Evolutionary conservation across 2,797 vertebrate genomes (phyloP), one percentile per base, ranked within the genome.

Genomic region (Tiaroga cobitis): DNA sequence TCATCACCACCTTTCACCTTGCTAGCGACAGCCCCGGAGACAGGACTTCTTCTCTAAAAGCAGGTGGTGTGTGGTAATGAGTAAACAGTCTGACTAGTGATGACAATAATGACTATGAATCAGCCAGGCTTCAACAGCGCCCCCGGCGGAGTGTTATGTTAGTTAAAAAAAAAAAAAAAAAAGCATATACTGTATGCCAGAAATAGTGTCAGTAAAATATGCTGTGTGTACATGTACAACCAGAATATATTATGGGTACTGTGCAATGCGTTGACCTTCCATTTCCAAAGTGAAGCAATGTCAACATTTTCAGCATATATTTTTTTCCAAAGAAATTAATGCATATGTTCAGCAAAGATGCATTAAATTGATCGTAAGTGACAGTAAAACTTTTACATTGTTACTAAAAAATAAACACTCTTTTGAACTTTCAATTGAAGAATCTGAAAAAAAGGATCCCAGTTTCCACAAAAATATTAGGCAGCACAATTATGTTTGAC

Each of bases 11-110:
- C 63, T 65, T 65, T 65, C 6, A 0, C 15, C 61, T 29, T 7
- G 4, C 61, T 32, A 8, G 61, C 13, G 26, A 6, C 26, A 0
- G 26, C 2, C 5, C 24, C 4, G 26, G n/a, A 83, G 32, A 75
- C 41, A 0, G 26, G 29, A 54, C 43, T 29, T 65, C 6, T 61
- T 73, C 0, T 2, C 2, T 61, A 41, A 68, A 76, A 67, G 43
- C 59, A 83, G 72, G 43, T 76, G 82, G 82, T 67, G 29, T 67
- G 72, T 83, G 59, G 43, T 73, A 61, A 82, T 75, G 61, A 76
- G 43, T 54, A 39, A 75, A 65, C 6, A 21, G 43, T 83, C 59
- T 54, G 43, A 26, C 18, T 19, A 83, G 26, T 76, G 34, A 82
- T 82, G 54, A 74, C 39, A 10, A 16, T 76, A 76, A 83, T 76